Base-by-base conservation (phyloP, 37 sponge, comb jelly and placozoan genomes). In the Halisarca cf. caerulea region DNA sequence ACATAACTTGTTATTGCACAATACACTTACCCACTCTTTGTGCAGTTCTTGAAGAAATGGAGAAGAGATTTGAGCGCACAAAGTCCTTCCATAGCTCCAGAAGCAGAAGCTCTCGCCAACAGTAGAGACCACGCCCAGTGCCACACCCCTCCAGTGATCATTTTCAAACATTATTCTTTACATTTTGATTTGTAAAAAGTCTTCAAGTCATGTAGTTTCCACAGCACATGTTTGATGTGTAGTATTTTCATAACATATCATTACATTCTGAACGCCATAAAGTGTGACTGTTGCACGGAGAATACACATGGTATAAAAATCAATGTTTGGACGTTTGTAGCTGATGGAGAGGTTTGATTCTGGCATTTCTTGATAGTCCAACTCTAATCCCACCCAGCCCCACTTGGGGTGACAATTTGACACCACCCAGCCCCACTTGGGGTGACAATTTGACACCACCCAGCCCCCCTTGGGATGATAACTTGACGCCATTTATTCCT, bases 1-100 rank as follows among this genome's bases (percentile, higher is more conserved):
- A n/a, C n/a, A n/a, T n/a, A n/a, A n/a, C n/a, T n/a, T n/a, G n/a
- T n/a, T n/a, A n/a, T n/a, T n/a, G n/a, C n/a, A n/a, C n/a, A n/a
- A n/a, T n/a, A n/a, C n/a, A n/a, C n/a, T n/a, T n/a, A n/a, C n/a
- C n/a, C n/a, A n/a, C n/a, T 15, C 39, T 28, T 11, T 34, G 25
- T 80, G 47, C 42, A 89, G 87, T 97, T 21, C 80, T 97, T 66
- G 94, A 97, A 53, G 95, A 97, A 62, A 97, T 97, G 97, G 97
- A 97, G 80, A 64, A 51, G 35, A 66, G 92, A 45, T 97, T 91
- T 92, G 97, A 97, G 78, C 79, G 88, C 33, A 85, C 92, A 58
- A 92, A 92, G 83, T 92, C 92, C 2, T 92, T 92, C 84, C 83
- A 71, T 39, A 37, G 32, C 18, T 71, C 73, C 4, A 17, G 39